phyloP scores from a whole-genome alignment of 1,140 invertebrate genomes.

The Drosophila ercepeae region DNA sequence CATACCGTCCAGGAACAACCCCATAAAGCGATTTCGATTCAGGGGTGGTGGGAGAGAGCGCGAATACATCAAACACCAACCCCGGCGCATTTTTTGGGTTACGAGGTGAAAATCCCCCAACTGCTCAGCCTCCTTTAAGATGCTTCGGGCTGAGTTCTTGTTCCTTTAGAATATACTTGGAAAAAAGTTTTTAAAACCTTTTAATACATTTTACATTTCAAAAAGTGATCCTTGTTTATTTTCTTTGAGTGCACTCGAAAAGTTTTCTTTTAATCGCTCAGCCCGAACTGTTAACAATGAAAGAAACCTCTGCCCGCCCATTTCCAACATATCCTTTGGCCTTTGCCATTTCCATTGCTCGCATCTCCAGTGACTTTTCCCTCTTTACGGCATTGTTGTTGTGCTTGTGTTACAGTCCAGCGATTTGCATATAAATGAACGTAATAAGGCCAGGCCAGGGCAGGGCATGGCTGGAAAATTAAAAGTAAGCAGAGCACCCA shows the following conservation, averaged over 20 bases:
- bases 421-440: conserved; percentile 80
- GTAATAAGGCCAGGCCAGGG: conserved; percentile 57
- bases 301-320: conserved; percentile 27
- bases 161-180: conserved; percentile 48
- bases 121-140: conserved; percentile 55
- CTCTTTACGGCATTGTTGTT: conserved; percentile 38
- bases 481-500: conserved; percentile 62
- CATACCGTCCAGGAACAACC: conserved; percentile 49
- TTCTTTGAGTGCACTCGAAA: conserved; percentile 14
- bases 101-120: conserved; percentile 70
- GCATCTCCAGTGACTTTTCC: conserved; percentile 50
- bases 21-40: conserved; percentile 54
- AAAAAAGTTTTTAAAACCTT: background rate
- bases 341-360: conserved; percentile 6
- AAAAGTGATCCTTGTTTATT: background rate
- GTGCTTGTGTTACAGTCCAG: conserved; percentile 67
- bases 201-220: background rate
- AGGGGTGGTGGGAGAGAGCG: conserved; percentile 31
- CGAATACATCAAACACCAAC: conserved; percentile 48
- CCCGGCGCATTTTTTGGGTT: conserved; percentile 56
- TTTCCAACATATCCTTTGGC: conserved; percentile 45
- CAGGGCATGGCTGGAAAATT: conserved; percentile 59
- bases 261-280: conserved; percentile 79
- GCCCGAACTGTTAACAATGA: conserved; percentile 46
- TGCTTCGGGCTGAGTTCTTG: conserved; percentile 16